Evolutionary conservation across 2,888 invertebrate genomes (phyloP).

Genomic region (Cistogaster globosa): DNA sequence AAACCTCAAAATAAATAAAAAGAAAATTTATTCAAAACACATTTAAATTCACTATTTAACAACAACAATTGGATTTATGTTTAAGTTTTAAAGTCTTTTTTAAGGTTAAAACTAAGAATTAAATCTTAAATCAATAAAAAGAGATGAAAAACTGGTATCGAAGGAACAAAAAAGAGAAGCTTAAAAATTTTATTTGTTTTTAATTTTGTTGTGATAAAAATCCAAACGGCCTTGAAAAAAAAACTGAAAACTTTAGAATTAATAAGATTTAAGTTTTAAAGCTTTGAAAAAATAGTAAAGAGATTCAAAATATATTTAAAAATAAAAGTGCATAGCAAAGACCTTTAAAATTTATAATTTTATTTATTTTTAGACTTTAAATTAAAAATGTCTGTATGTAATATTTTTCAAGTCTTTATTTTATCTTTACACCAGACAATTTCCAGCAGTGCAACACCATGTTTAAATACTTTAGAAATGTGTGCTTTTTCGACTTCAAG

Average conservation of each 20-base stretch:
- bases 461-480: background rate
- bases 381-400: background rate
- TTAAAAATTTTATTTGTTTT: background rate
- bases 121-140: background rate
- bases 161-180: background rate
- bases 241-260: background rate
- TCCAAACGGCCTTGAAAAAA: conserved; percentile 15
- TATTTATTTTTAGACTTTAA: background rate
- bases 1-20: conserved; percentile 34
- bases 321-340: background rate
- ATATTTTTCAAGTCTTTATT: background rate
- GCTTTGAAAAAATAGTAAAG: background rate
- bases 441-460: background rate
- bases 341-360: background rate
- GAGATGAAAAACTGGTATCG: background rate
- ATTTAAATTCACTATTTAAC: conserved; percentile 11
- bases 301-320: background rate
- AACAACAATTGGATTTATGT: background rate
- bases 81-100: background rate
- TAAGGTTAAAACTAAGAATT: background rate
- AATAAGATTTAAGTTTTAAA: background rate
- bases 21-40: conserved; percentile 36
- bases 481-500: conserved; percentile 40
- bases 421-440: background rate
- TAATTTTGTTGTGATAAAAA: conserved; percentile 3